Percentiles rank a stretch among this genome's conserved stretches.
Conservation (phyloP, 1,140 invertebrate species). For the Sinella curviseta region DNA sequence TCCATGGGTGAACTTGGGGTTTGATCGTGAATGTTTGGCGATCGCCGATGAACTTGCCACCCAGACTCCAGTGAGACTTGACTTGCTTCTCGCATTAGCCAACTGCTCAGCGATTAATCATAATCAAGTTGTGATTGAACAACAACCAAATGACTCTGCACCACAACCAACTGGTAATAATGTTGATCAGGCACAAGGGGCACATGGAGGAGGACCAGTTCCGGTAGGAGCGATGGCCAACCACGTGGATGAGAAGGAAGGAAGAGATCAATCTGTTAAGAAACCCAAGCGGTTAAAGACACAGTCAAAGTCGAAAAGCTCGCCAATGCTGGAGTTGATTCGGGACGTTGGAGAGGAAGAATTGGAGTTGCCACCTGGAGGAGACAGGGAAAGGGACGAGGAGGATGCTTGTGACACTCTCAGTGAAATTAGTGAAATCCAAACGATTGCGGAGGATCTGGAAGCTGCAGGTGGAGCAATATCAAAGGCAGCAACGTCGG, state of each 20-base stretch:
- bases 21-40: conserved; percentile 77
- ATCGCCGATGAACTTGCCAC: conserved; percentile 84
- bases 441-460: conserved; percentile 43
- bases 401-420: conserved; percentile 45
- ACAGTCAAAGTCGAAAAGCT: conserved; percentile 51
- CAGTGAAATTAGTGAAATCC: conserved; percentile 49
- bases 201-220: background rate
- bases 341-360: conserved; percentile 44
- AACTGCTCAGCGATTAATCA: conserved; percentile 51
- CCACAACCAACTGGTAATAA: background rate
- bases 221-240: background rate
- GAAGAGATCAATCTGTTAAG: background rate
- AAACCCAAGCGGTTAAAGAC: conserved; percentile 51
- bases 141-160: background rate
- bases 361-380: background rate
- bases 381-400: conserved; percentile 16
- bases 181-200: background rate
- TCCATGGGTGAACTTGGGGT: conserved; percentile 87
- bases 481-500: background rate
- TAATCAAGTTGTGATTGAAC: conserved; percentile 27
- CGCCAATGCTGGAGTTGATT: conserved; percentile 45
- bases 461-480: conserved; percentile 28
- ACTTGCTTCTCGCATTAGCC: conserved; percentile 80
- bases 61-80: conserved; percentile 83
- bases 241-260: background rate